These are phyloP conservation scores for Chiridota heheva DNA, from an alignment of 35 echinoderm and acorn worm genomes.

Conservation along the genomic window DNA sequence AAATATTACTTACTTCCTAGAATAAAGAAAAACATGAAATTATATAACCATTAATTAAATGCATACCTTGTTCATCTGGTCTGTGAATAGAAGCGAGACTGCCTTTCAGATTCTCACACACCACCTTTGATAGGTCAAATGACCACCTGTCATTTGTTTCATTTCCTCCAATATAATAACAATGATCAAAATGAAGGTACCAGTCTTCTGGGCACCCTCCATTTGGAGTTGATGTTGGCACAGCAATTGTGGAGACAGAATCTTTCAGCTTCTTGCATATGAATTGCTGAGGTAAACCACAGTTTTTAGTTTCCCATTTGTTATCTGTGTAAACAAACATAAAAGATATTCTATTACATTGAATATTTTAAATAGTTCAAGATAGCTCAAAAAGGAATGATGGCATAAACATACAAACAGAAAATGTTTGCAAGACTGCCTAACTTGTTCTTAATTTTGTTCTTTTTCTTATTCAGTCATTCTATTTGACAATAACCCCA, in stretches of 20 bases:
- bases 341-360: too few relatives aligned
- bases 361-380: too few relatives aligned
- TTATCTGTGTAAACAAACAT: too few relatives aligned
- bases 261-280: conserved; percentile 75
- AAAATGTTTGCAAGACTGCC: too few relatives aligned
- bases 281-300: conserved; percentile 64
- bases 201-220: conserved; percentile 63
- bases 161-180: conserved; percentile 26
- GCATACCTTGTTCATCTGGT: conserved; percentile 50
- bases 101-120: neutral
- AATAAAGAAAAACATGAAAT: too few relatives aligned
- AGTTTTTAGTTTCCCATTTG: conserved; percentile 82
- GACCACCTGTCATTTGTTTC: neutral
- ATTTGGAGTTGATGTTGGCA: conserved; percentile 56
- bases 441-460: too few relatives aligned
- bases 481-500: too few relatives aligned
- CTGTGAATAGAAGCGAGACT: conserved; percentile 43
- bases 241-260: conserved; percentile 36
- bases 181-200: conserved; percentile 30
- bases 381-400: too few relatives aligned
- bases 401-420: too few relatives aligned
- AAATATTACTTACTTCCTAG: too few relatives aligned
- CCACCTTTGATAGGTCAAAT: conserved; percentile 6
- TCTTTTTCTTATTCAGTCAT: too few relatives aligned
- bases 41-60: too few relatives aligned